A percentile compares a stretch with the other conserved stretches of the same genome.
phyloP scores from a whole-genome alignment of 2,797 vertebrate species.

The Danio albolineatus region DNA sequence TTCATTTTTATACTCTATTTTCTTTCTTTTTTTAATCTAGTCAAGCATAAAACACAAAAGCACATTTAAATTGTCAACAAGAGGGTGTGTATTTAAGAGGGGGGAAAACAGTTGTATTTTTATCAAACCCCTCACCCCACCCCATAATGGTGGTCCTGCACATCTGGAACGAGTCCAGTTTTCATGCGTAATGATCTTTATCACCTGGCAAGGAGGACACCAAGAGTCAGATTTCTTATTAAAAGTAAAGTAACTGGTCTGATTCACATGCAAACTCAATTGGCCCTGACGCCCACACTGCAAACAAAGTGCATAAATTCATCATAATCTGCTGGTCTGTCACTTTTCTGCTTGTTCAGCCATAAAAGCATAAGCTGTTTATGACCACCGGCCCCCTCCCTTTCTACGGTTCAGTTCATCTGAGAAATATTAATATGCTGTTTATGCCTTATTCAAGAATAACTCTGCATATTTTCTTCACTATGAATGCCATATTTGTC shows the following conservation, averaged over 20 bases:
- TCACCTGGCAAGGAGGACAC: slow-evolving; percentile 12
- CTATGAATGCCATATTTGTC: slow-evolving; percentile 60
- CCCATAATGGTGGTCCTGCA: slow-evolving; percentile 20
- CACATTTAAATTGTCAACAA: slow-evolving; percentile 17
- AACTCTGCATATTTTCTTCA: slow-evolving; percentile 53
- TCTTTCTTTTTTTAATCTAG: slow-evolving; percentile 25
- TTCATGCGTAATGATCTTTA: slow-evolving; percentile 38
- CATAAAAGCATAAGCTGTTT: slow-evolving; percentile 48
- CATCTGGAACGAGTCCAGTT: slow-evolving; percentile 38
- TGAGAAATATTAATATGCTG: slow-evolving; percentile 43
- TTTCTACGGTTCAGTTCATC: slow-evolving; percentile 54
- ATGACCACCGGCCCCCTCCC: slow-evolving; percentile 49
- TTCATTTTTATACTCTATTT: slow-evolving; percentile 42
- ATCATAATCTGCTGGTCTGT: slow-evolving; percentile 37
- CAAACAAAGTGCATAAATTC: slow-evolving; percentile 42
- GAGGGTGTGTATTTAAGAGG: background rate
- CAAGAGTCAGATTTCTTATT: slow-evolving; percentile 20
- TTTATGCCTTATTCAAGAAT: slow-evolving; percentile 52
- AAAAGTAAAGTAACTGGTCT: slow-evolving; percentile 18
- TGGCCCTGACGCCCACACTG: slow-evolving; percentile 2
- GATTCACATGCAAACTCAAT: slow-evolving; percentile 32
- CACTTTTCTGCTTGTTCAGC: slow-evolving; percentile 29
- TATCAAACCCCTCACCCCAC: slow-evolving; percentile 16
- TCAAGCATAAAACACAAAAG: slow-evolving; percentile 21
- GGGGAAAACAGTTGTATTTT: slow-evolving; percentile 11